phyloP scores from a whole-genome alignment of 1,140 invertebrate species.

The Camponotus pennsylvanicus region DNA sequence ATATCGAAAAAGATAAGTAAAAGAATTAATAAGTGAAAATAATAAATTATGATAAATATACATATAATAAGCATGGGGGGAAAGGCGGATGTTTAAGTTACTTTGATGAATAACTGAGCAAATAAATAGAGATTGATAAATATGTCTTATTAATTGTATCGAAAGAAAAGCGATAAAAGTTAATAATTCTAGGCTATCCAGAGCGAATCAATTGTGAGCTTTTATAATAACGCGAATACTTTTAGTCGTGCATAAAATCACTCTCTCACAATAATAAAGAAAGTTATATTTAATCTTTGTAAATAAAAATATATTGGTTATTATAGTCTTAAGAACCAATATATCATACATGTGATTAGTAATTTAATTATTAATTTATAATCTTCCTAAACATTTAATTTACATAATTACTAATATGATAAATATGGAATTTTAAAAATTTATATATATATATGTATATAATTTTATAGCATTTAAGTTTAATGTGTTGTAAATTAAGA shows the following conservation, averaged over 20 bases:
- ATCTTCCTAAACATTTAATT: not conserved
- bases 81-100: conserved; percentile 27
- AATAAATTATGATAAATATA: conserved; percentile 31
- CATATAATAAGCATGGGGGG: conserved; percentile 11
- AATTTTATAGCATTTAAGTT: not conserved
- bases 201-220: not conserved
- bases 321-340: not conserved
- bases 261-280: not conserved
- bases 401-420: not conserved
- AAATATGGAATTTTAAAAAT: not conserved
- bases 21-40: not conserved
- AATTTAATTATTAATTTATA: conserved; percentile 10
- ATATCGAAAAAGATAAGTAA: not conserved
- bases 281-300: not conserved
- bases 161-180: conserved; percentile 24
- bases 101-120: not conserved
- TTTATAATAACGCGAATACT: not conserved
- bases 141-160: conserved; percentile 10
- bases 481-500: not conserved
- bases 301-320: not conserved
- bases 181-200: conserved; percentile 20
- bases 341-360: not conserved
- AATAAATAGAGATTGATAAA: conserved; percentile 26
- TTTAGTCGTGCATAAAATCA: not conserved
- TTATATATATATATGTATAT: not conserved